phyloP scores from a whole-genome alignment of 2,797 vertebrate species.

The Sebastes trivittatus region DNA sequence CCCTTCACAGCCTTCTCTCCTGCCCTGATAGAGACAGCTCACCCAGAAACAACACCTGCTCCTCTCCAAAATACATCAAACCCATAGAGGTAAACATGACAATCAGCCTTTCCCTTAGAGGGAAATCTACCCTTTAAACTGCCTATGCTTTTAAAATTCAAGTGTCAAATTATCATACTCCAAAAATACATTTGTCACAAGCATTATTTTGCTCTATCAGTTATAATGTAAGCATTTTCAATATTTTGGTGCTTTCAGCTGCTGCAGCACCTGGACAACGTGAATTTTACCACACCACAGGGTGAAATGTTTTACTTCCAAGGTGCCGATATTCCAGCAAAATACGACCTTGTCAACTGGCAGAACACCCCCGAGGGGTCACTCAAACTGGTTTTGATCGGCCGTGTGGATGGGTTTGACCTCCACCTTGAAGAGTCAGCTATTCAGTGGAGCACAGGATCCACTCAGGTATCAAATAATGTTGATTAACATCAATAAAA shows the following conservation, averaged over 20 bases:
- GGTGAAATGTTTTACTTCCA: constrained; percentile 77
- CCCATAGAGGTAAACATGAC: constrained; percentile 52
- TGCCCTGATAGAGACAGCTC: constrained; percentile 45
- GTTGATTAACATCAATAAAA: not conserved
- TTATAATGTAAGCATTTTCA: not conserved
- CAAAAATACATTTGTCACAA: not conserved
- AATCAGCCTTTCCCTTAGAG: not conserved
- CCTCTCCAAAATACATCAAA: constrained; percentile 47
- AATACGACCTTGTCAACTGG: constrained; percentile 84
- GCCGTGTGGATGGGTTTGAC: constrained; percentile 73
- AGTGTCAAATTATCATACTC: not conserved
- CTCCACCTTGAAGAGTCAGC: constrained; percentile 72
- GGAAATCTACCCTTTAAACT: no score
- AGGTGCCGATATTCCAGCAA: constrained; percentile 68
- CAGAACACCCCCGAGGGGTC: constrained; percentile 62
- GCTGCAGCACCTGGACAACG: constrained; percentile 63
- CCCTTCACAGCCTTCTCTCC: constrained; percentile 71
- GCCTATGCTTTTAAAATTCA: not conserved
- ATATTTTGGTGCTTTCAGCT: constrained; percentile 49
- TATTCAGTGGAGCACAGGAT: constrained; percentile 76
- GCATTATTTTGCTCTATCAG: not conserved
- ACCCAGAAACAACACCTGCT: constrained; percentile 29
- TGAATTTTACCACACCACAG: constrained; percentile 73
- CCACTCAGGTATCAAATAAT: constrained; percentile 34
- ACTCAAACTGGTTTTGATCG: constrained; percentile 66